A percentile compares a stretch with the other conserved stretches of the same genome.
Conservation (phyloP, 2,113 vertebrate species). For the Zingel zingel region DNA sequence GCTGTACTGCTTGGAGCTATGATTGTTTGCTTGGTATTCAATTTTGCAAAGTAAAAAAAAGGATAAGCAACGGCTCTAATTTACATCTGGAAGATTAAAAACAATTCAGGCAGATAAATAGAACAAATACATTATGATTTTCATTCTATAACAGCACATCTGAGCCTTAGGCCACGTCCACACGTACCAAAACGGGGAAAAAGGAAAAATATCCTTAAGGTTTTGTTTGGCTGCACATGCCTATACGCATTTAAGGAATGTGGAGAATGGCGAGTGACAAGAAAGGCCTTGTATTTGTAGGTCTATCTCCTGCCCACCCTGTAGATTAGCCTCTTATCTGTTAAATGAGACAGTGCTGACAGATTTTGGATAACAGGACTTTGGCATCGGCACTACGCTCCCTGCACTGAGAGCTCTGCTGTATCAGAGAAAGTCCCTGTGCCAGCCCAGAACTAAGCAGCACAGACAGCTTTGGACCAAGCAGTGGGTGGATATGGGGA, state of each 20-base stretch:
- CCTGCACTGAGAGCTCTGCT: slow-evolving; percentile 59
- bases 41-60: neutral
- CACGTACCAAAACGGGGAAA: too few species aligned
- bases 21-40: slow-evolving; percentile 9
- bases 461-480: slow-evolving; percentile 76
- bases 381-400: slow-evolving; percentile 67
- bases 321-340: slow-evolving; percentile 82
- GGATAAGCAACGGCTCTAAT: slow-evolving; percentile 1
- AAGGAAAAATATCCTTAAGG: slow-evolving; percentile 54
- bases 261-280: slow-evolving; percentile 75
- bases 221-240: slow-evolving; percentile 76
- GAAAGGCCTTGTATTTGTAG: slow-evolving; percentile 75
- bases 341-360: slow-evolving; percentile 81
- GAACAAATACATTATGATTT: slow-evolving; percentile 57
- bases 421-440: slow-evolving; percentile 67
- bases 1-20: slow-evolving; percentile 1
- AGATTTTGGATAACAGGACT: slow-evolving; percentile 79
- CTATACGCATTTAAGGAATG: slow-evolving; percentile 79
- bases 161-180: too few species aligned
- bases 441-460: slow-evolving; percentile 58
- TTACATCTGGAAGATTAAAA: slow-evolving; percentile 29
- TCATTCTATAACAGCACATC: slow-evolving; percentile 20
- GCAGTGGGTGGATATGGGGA: slow-evolving; percentile 68
- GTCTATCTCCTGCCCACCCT: slow-evolving; percentile 76
- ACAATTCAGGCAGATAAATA: slow-evolving; percentile 28